Conservation (phyloP, 2,113 vertebrate species). For the Amphilophus citrinellus region DNA sequence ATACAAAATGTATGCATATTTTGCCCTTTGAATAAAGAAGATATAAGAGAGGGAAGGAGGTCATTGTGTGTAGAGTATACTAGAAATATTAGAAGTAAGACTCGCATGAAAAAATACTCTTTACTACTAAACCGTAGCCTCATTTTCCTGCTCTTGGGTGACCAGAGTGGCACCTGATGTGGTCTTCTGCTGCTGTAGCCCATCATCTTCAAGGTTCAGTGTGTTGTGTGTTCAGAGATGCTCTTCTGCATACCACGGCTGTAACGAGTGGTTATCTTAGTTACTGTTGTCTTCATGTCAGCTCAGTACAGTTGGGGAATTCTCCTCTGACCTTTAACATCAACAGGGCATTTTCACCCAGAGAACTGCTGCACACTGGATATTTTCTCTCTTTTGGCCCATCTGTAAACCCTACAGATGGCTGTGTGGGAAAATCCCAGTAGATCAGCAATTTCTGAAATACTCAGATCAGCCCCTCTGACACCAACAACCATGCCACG, state of each 20-base stretch:
- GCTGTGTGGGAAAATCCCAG: not conserved
- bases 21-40: not conserved
- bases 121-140: not conserved
- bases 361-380: not conserved
- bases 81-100: not conserved
- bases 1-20: not conserved
- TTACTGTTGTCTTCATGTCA: not conserved
- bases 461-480: not conserved
- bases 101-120: not conserved
- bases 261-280: not conserved
- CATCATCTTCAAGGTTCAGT: not conserved
- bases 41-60: not conserved
- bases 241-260: not conserved
- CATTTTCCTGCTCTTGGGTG: not conserved
- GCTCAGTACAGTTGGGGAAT: not conserved
- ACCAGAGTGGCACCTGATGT: not conserved
- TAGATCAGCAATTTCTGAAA: not conserved
- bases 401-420: not conserved
- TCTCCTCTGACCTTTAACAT: not conserved
- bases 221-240: not conserved
- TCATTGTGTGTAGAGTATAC: not conserved
- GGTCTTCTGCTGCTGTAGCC: too few species aligned
- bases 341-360: not conserved
- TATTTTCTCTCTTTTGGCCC: not conserved
- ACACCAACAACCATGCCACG: not conserved